Conservation (phyloP, 2,888 invertebrate genomes). For the Petrolisthes manimaculis region DNA sequence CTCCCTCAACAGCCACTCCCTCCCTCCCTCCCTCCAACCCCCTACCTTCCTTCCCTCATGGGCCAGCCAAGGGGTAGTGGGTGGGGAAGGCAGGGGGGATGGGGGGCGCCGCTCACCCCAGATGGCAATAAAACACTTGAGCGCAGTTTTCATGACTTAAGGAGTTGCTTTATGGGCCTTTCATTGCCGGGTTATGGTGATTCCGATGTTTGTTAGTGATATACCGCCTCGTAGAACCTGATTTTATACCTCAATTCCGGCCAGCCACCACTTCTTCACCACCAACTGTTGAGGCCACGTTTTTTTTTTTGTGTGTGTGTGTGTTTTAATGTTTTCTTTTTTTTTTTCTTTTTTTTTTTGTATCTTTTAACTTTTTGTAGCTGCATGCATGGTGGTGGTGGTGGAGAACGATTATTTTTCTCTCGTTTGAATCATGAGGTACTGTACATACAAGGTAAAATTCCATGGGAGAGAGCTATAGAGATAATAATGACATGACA, state of each 20-base stretch:
- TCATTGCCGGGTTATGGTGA: slow-evolving; percentile 61
- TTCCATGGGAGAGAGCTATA: too few relatives aligned
- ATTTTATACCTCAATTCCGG: slow-evolving; percentile 44
- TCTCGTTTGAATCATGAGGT: too few relatives aligned
- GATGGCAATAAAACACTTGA: slow-evolving; percentile 52
- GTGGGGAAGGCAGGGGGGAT: slow-evolving; percentile 12
- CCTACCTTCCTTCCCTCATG: background rate
- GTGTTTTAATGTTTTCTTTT: slow-evolving; percentile 8
- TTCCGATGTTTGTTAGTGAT: slow-evolving; percentile 59
- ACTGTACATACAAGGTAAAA: too few relatives aligned
- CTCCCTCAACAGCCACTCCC: background rate
- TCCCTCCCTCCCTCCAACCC: background rate
- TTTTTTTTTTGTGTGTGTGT: too few relatives aligned
- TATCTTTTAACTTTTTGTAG: background rate
- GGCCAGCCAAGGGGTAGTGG: slow-evolving; percentile 5
- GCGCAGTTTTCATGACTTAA: slow-evolving; percentile 53
- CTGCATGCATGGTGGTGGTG: too few relatives aligned
- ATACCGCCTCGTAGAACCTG: slow-evolving; percentile 50
- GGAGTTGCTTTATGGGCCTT: slow-evolving; percentile 53
- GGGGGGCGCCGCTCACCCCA: slow-evolving; percentile 28
- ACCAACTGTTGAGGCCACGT: slow-evolving; percentile 36
- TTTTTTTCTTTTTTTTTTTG: background rate
- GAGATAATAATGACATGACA: too few relatives aligned
- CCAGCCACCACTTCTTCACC: slow-evolving; percentile 6
- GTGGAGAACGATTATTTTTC: too few relatives aligned